Base-by-base conservation (phyloP, 2,113 vertebrate species). In the Prunella fulvescens region DNA sequence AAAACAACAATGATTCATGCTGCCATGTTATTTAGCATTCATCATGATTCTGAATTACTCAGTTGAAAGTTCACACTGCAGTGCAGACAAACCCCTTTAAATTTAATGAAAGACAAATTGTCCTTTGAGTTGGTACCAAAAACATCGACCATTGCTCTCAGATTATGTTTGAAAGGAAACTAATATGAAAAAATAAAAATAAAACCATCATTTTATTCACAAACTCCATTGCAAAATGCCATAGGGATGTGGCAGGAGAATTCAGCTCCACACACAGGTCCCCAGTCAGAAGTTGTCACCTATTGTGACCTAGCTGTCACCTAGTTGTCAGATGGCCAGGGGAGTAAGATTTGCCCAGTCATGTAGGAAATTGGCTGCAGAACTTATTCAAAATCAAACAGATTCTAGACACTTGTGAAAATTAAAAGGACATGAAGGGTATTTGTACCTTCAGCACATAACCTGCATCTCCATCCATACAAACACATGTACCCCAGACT, bases 1-100 rank as follows among this genome's bases (percentile, higher is more conserved):
- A 89, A 97, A 96, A 70, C 88, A 97, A 91, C 73, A 93, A 42
- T 77, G 94, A 97, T 89, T 97, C 91, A 94, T 79, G 91, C 78
- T 95, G 80, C 77, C 77, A 71, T 81, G 60, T 92, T 91, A 92
- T 78, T 94, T 40, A 88, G 86, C 92, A 95, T 93, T 96, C 88
- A 91, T 56, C 89, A 76, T 66, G 48, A 74, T 66, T 50, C 83
- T 96, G 88, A 92, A 92, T 84, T 58, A 92, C 74, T 88, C 91
- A 89, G 44, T 60, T 56, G 61, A 86, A 35, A 84, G 81, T 88
- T 91, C 81, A 73, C 40, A 25, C n/a, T 87, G 70, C 51, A 73
- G 29, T 47, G 23, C 45, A 93, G 61, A 83, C 74, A 86, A 95
- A 94, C 26, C 62, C 47, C 10, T 44, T 51, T 81, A 44, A 28